These are phyloP conservation scores for Lasaia peninsularis DNA, from an alignment of 1,140 invertebrate genomes.

Conservation along the genomic window DNA sequence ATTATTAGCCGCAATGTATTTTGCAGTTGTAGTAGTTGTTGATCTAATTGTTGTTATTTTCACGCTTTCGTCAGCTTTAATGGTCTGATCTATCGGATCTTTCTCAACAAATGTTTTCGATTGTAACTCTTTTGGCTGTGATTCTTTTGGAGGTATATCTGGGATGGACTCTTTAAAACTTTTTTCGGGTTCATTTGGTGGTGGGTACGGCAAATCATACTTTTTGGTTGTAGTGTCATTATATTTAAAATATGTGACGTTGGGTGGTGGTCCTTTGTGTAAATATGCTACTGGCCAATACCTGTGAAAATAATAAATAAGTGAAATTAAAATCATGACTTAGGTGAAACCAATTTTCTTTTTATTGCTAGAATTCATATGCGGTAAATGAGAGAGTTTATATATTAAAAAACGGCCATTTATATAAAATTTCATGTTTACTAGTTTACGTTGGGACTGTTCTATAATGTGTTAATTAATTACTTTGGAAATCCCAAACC, in stretches of 20 bases:
- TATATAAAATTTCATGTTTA: no score
- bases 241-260: slow-evolving; percentile 69
- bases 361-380: no score
- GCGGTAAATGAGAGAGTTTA: no score
- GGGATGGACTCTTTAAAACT: slow-evolving; percentile 6
- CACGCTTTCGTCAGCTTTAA: slow-evolving; percentile 4
- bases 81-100: background rate
- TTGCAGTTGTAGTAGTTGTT: slow-evolving; percentile 27
- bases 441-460: no score
- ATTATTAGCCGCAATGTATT: slow-evolving; percentile 15
- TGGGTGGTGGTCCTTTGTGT: slow-evolving; percentile 71
- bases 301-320: slow-evolving; percentile 41
- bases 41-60: slow-evolving; percentile 13
- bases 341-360: no score
- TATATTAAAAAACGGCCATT: no score
- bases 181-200: slow-evolving; percentile 18
- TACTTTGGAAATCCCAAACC: no score
- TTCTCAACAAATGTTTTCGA: slow-evolving; percentile 22
- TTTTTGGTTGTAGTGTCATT: slow-evolving; percentile 55
- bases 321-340: no score
- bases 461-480: no score
- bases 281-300: slow-evolving; percentile 75
- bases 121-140: background rate
- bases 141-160: background rate
- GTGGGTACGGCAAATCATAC: slow-evolving; percentile 22